These are phyloP conservation scores for Papilio machaon DNA, from an alignment of 1,140 invertebrate species.

Conservation along the genomic window DNA sequence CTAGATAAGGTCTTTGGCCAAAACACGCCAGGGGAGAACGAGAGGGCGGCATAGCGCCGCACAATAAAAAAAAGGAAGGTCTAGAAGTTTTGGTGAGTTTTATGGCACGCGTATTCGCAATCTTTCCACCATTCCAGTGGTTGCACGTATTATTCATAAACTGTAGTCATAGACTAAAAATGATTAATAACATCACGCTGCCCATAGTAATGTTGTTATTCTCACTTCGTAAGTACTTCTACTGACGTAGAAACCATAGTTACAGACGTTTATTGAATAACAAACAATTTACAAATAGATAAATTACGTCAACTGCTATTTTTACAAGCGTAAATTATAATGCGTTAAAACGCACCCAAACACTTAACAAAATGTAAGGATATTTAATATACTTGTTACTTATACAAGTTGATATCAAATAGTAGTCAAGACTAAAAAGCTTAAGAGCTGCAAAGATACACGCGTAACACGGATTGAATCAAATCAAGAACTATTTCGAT, in stretches of 20 bases:
- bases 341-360: background rate
- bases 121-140: background rate
- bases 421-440: background rate
- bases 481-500: background rate
- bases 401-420: background rate
- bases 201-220: conserved; percentile 70
- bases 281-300: background rate
- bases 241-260: conserved; percentile 36
- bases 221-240: conserved; percentile 52
- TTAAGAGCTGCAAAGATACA: background rate
- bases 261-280: conserved; percentile 19
- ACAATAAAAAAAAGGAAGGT: too few species aligned
- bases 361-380: background rate
- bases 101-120: conserved; percentile 10
- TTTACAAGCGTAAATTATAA: background rate
- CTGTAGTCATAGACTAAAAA: conserved; percentile 49
- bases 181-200: conserved; percentile 68
- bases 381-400: background rate
- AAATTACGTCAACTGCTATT: conserved; percentile 7
- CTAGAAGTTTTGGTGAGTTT: background rate
- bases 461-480: background rate
- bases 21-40: too few species aligned
- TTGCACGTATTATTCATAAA: conserved; percentile 57
- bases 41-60: too few species aligned
- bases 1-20: too few species aligned